phyloP scores from a whole-genome alignment of 2,113 vertebrate genomes.

The Catharus fuscescens region DNA sequence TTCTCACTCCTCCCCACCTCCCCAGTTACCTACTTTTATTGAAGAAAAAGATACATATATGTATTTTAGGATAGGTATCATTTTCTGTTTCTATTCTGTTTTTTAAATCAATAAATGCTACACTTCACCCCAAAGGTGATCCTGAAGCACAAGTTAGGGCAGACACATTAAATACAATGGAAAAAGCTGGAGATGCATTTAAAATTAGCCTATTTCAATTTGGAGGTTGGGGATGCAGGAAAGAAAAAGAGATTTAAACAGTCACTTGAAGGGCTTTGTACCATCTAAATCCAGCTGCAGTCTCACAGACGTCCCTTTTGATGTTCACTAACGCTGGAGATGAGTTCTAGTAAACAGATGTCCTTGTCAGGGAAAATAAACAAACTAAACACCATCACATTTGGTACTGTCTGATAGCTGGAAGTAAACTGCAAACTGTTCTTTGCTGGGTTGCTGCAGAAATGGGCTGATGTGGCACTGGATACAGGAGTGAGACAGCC shows the following conservation, averaged over 20 bases:
- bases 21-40: neutral
- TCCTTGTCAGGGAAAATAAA: constrained; percentile 51
- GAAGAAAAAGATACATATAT: neutral
- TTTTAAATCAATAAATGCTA: neutral
- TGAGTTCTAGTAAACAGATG: constrained; percentile 52
- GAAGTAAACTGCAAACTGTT: neutral
- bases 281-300: constrained; percentile 37
- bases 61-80: neutral
- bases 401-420: neutral
- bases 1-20: neutral
- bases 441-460: neutral
- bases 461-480: neutral
- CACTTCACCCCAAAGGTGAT: neutral
- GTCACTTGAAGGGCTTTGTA: constrained; percentile 6
- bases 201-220: neutral
- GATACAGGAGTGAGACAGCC: neutral
- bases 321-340: constrained; percentile 38
- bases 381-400: neutral
- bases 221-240: neutral
- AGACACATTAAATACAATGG: neutral
- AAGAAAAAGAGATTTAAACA: neutral
- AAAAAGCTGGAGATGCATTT: neutral
- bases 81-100: neutral
- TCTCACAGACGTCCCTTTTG: constrained; percentile 13
- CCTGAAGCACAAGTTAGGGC: neutral